Evolutionary conservation across 2,888 invertebrate genomes (phyloP).

Genomic region (Cerceris ruficornis): DNA sequence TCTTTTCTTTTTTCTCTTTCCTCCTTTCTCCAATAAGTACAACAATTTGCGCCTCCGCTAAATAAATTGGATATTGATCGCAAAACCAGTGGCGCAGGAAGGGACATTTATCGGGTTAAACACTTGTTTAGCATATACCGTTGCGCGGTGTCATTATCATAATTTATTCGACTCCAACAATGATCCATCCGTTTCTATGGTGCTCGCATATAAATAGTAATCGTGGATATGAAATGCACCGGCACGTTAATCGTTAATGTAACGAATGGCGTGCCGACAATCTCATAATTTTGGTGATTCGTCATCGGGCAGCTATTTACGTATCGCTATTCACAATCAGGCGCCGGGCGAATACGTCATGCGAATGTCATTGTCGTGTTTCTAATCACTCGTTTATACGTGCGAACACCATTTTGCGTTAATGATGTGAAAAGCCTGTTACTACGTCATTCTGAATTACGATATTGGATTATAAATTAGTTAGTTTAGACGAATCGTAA

Average conservation of each 20-base stretch:
- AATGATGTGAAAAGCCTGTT: conserved; percentile 11
- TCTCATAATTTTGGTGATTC: conserved; percentile 54
- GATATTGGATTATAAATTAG: neutral
- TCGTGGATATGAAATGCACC: conserved; percentile 13
- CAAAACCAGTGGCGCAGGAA: conserved; percentile 2
- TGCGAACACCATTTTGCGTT: conserved; percentile 8
- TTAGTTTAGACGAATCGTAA: neutral
- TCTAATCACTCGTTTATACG: conserved; percentile 37
- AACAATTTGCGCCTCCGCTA: conserved; percentile 2
- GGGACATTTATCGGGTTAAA: conserved; percentile 44
- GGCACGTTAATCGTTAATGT: conserved; percentile 47
- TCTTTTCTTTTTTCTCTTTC: too few relatives aligned
- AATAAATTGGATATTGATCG: conserved; percentile 42
- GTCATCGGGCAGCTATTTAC: conserved; percentile 41
- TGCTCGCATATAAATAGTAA: conserved; percentile 39
- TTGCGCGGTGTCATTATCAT: conserved; percentile 45
- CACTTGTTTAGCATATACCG: conserved; percentile 55
- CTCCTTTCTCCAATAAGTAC: neutral
- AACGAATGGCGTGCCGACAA: conserved; percentile 52
- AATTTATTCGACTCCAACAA: conserved; percentile 42
- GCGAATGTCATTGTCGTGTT: conserved; percentile 27
- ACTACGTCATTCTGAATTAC: neutral
- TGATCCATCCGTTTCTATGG: conserved; percentile 41
- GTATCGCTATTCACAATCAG: conserved; percentile 39
- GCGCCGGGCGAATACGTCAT: conserved; percentile 25